Base-by-base conservation (phyloP, 2,797 vertebrate genomes). In the Microcaecilia unicolor region DNA sequence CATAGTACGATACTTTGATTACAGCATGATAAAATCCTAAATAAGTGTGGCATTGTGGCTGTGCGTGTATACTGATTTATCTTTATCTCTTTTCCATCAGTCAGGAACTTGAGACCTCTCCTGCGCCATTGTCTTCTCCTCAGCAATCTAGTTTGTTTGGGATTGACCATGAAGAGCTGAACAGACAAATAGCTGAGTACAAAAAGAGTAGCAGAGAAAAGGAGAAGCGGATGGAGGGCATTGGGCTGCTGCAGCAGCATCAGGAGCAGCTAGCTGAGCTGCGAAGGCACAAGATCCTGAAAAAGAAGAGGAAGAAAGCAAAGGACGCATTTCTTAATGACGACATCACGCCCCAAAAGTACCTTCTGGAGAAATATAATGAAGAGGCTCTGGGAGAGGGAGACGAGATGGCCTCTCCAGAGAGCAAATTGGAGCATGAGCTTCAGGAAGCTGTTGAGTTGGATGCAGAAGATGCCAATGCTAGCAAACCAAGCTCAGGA, bases 101-200 rank as follows among this genome's bases (percentile, higher is more conserved):
- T n/a, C 46, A 43, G 16, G 19, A 34, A 5, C 8, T 21, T 12
- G 12, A 9, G 61, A 26, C 4, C 25, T 20, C 31, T 24, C 23
- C 40, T 20, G 2, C 18, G 11, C 1, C 37, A 20, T 5, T 12
- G 16, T n/a, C 39, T 28, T 24, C 48, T 6, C n/a, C 57, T 2
- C 4, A 34, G n/a, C 7, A 2, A 2, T 15, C 37, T 5, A 57
- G 57, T 29, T 38, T 85, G 31, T 87, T 80, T 51, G 88, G 82
- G 23, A 61, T 91, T 8, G 74, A 91, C 55, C 89, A 89, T 1
- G 66, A 76, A 14, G 61, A 70, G 1, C 67, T 92, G 34, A 76
- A 78, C 49, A 80, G 68, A 51, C 81, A 88, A 64, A 78, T 91
- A 22, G 41, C 69, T 47, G 81, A 84, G 10, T 88, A 87, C 41